A percentile compares a stretch with the other conserved stretches of the same genome.
Evolutionary conservation across 2,888 invertebrate genomes (phyloP).

Genomic region (Hanleya hanleyi): DNA sequence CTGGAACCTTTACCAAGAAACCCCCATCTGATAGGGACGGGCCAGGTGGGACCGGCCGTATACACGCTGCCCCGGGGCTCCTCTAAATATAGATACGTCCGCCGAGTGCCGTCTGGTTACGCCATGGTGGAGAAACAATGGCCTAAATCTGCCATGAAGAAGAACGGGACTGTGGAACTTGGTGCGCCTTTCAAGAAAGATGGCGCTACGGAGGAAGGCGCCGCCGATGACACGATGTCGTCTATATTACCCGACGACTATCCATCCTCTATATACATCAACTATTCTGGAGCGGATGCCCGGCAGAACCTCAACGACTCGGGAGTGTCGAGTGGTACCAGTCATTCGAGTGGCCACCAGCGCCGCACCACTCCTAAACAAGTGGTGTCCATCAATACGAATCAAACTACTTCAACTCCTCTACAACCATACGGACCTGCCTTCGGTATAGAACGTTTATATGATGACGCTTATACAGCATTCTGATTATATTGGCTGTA

Average conservation of each 20-base stretch:
- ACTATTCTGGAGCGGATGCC: not conserved
- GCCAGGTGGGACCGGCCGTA: not conserved
- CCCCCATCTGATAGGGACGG: not conserved
- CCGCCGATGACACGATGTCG: not conserved
- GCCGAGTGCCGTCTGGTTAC: not conserved
- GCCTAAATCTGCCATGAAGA: not conserved
- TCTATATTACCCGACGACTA: not conserved
- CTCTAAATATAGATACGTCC: not conserved
- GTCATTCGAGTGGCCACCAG: not conserved
- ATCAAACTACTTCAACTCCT: not conserved
- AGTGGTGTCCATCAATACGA: not conserved
- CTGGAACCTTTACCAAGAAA: not conserved
- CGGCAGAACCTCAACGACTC: not conserved
- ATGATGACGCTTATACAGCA: conserved; percentile 7
- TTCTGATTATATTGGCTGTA: not conserved
- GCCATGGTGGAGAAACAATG: not conserved
- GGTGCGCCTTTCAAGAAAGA: not conserved
- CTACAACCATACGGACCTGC: not conserved
- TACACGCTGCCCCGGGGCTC: not conserved
- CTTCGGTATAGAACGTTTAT: not conserved
- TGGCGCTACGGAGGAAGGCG: not conserved
- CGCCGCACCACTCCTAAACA: not conserved
- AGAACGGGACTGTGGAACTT: not conserved
- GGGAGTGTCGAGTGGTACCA: not conserved
- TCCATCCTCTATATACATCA: not conserved